Percentiles rank a stretch among this genome's conserved stretches.
These are phyloP conservation scores for Myoxocephalus aenaeus DNA, from an alignment of 2,797 vertebrate species.

Conservation along the genomic window DNA sequence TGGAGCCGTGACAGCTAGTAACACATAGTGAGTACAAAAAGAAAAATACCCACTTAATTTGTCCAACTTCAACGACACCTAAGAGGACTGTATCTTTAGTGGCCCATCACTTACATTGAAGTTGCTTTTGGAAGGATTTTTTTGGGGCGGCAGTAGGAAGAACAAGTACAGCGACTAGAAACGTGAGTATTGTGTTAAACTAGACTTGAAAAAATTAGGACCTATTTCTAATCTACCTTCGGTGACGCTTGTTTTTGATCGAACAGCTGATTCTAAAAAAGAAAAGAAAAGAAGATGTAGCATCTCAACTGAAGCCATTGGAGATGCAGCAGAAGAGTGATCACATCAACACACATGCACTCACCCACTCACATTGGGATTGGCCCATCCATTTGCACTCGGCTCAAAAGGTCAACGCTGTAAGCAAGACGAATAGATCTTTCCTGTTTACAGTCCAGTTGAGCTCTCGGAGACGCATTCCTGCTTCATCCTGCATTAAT, in stretches of 20 bases:
- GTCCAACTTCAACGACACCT: neutral
- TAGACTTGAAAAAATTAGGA: neutral
- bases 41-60: neutral
- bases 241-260: constrained; percentile 16
- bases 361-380: constrained; percentile 38
- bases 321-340: constrained; percentile 40
- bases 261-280: constrained; percentile 37
- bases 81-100: neutral
- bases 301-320: constrained; percentile 20
- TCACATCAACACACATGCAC: constrained; percentile 19
- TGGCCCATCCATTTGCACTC: constrained; percentile 60
- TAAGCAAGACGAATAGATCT: constrained; percentile 58
- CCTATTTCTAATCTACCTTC: constrained; percentile 9
- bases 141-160: neutral
- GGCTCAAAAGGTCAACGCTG: constrained; percentile 67
- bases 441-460: constrained; percentile 59
- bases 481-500: constrained; percentile 19
- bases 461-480: constrained; percentile 47
- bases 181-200: neutral
- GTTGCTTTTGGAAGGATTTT: neutral
- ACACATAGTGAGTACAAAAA: too few relatives aligned
- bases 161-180: neutral
- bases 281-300: neutral
- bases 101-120: neutral
- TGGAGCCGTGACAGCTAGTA: too few relatives aligned